Conservation (phyloP, 2,113 vertebrate genomes). For the Chrysochloris asiatica region DNA sequence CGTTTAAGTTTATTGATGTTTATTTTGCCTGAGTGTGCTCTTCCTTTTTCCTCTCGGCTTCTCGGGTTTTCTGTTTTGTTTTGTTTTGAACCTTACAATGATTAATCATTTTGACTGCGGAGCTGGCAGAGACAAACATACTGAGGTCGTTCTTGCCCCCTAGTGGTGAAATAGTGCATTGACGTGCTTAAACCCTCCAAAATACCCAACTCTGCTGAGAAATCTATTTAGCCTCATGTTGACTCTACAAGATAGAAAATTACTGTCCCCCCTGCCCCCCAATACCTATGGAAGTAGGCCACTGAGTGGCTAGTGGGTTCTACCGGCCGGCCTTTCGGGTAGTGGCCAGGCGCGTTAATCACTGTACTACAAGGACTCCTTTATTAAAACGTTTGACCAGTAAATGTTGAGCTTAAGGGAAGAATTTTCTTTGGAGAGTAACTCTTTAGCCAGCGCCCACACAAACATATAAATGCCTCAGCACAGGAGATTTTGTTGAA, state of each 20-base stretch:
- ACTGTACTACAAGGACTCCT: not conserved
- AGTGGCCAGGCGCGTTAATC: not conserved
- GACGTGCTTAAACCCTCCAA: too few relatives aligned
- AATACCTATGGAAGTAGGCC: not conserved
- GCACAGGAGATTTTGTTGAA: not conserved
- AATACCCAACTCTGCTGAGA: too few relatives aligned
- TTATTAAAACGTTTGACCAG: not conserved
- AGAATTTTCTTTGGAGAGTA: not conserved
- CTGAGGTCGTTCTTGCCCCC: constrained; percentile 54
- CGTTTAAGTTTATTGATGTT: constrained; percentile 54
- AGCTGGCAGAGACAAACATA: not conserved
- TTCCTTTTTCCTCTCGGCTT: not conserved
- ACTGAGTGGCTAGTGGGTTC: too few relatives aligned
- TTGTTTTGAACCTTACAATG: not conserved
- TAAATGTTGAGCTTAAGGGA: not conserved
- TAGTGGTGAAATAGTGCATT: constrained; percentile 58
- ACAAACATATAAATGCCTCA: not conserved
- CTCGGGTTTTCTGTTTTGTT: not conserved
- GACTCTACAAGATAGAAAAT: not conserved
- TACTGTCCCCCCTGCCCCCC: not conserved
- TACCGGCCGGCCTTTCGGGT: too few relatives aligned
- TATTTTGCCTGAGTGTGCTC: constrained; percentile 14
- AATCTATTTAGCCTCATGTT: not conserved
- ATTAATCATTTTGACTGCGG: constrained; percentile 50
- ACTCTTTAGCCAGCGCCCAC: not conserved